Evolutionary conservation across 2,888 invertebrate genomes (phyloP).

Genomic region (Metopia argyrocephala): DNA sequence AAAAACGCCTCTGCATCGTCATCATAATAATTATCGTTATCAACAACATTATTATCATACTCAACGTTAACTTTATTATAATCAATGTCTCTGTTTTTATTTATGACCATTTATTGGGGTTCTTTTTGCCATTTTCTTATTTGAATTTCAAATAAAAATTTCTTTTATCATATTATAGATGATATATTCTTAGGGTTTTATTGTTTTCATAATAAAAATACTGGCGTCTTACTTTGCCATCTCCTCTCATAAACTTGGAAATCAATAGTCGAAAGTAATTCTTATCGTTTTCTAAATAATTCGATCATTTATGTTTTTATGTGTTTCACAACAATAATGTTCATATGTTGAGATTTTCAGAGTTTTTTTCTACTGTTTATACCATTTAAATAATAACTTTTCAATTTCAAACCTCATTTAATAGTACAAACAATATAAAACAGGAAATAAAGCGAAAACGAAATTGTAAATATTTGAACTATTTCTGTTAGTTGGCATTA

Average conservation of each 20-base stretch:
- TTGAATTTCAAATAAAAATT: constrained; percentile 54
- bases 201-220: constrained; percentile 21
- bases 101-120: constrained; percentile 1
- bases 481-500: constrained; percentile 11
- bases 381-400: constrained; percentile 55
- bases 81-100: constrained; percentile 59
- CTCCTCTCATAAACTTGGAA: neutral
- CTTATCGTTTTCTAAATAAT: constrained; percentile 42
- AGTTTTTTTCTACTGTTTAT: constrained; percentile 1
- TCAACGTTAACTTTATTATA: constrained; percentile 47
- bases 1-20: constrained; percentile 57
- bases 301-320: constrained; percentile 38
- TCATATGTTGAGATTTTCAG: constrained; percentile 33
- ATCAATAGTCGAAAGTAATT: constrained; percentile 22
- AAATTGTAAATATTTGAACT: neutral
- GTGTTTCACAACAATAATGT: neutral
- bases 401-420: constrained; percentile 61
- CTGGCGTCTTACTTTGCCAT: constrained; percentile 45
- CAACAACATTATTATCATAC: constrained; percentile 45
- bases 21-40: constrained; percentile 45
- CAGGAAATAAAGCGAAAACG: neutral
- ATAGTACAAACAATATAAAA: constrained; percentile 5
- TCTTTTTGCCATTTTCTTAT: constrained; percentile 10
- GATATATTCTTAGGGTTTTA: constrained; percentile 21
- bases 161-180: constrained; percentile 10